Base-by-base conservation (phyloP, 2,888 invertebrate species). In the Sinhomidia bicolor region DNA sequence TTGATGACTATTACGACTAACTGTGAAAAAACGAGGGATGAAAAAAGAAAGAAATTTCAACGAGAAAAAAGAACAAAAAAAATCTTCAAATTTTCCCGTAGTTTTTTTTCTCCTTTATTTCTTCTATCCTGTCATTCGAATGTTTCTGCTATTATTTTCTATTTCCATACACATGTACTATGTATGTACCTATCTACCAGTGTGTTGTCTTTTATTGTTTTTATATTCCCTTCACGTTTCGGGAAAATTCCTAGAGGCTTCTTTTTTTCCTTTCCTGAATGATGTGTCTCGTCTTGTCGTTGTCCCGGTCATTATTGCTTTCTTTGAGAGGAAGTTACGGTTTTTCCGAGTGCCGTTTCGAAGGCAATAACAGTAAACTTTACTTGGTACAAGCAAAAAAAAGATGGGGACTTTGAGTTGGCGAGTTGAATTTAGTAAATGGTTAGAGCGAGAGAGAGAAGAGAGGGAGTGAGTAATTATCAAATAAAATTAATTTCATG, bases 151-250 rank as follows among this genome's bases (percentile, higher is more conserved):
- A n/a, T n/a, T n/a, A n/a, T n/a, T n/a, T n/a, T n/a, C n/a, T n/a
- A n/a, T 14, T n/a, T n/a, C n/a, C n/a, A n/a, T n/a, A n/a, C n/a
- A n/a, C n/a, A n/a, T n/a, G n/a, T n/a, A 12, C 78, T 51, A 10
- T 54, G 1, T 54, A 26, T 51, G 29, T 14, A n/a, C 44, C 41
- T 23, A 26, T 41, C 7, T 41, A n/a, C n/a, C 36, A 3, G 14
- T 65, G 65, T 62, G 65, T 81, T 62, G 81, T 82, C 71, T 44
- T 41, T 41, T 71, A 41, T 26, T 29, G 32, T 82, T 82, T 82
- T 71, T 47, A 47, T 82, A 82, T 82, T 82, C 82, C 32, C 71
- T 51, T 47, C 82, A 82, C 82, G 82, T 82, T 51, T 82, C 14
- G 54, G n/a, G 32, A 32, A 82, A 68, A 82, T 81, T 81, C 82